Evolutionary conservation across 2,888 invertebrate species (phyloP).

Genomic region (Noctua janthe): DNA sequence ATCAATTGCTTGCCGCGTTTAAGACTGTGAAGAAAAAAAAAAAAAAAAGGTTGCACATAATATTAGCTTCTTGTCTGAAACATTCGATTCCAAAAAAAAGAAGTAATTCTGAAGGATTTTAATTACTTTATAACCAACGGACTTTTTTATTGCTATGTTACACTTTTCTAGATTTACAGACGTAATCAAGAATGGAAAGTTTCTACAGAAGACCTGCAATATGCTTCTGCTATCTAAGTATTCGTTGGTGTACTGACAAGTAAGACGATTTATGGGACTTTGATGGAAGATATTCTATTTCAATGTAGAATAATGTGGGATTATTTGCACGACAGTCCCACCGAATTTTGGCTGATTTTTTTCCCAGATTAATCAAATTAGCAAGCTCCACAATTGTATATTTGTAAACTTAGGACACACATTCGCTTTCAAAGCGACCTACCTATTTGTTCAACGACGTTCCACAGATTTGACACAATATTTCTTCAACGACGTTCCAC

Average conservation of each 20-base stretch:
- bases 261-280: no score
- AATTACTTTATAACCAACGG: not conserved
- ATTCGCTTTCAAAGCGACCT: no score
- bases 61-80: not conserved
- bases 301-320: no score
- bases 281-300: no score
- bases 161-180: not conserved
- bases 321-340: no score
- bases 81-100: not conserved
- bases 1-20: not conserved
- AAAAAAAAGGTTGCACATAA: not conserved
- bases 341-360: no score
- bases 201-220: not conserved
- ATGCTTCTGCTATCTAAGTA: not conserved
- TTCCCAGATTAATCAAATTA: no score
- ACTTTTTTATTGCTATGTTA: not conserved
- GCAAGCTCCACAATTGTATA: no score
- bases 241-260: not conserved
- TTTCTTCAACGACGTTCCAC: no score
- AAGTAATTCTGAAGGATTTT: not conserved
- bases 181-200: not conserved
- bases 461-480: no score
- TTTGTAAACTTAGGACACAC: no score
- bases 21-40: not conserved
- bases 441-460: no score